Evolutionary conservation across 2,113 vertebrate species (phyloP), one percentile per base, ranked within the genome.

Genomic region (Ctenodactylus gundi): DNA sequence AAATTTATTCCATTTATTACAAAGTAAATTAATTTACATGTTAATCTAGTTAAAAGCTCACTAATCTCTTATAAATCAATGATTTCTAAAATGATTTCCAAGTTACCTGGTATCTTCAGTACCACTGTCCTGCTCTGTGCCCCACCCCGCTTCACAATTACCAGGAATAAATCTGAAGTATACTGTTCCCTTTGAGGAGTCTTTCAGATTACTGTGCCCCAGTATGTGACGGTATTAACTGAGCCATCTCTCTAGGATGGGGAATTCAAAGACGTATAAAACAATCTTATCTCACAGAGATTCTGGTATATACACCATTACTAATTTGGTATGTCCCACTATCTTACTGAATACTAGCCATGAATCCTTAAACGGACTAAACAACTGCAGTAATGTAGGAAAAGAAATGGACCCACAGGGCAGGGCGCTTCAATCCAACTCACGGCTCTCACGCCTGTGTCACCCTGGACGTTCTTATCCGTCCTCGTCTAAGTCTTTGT

Each of bases 31-130:
- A 84, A 68, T 73, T 49, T 84, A 72, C 15, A 77, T 57, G 36
- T 18, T 84, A 20, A 34, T 67, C 17, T 77, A 20, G 49, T 10
- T 7, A 34, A 86, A 57, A 51, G 39, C 36, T 67, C 21, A 65
- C 83, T 64, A 80, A 60, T 81, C 68, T 82, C 77, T 67, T 67
- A 29, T 21, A 80, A 87, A 72, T 77, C 62, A 77, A 0, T 85
- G 57, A 39, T 57, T 94, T 88, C 46, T 68, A 85, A 80, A 91
- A 55, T 64, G 81, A 91, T 39, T 73, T 90, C 76, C 14, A 75
- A 83, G 36, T 70, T 55, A n/a, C n/a, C n/a, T 73, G 53, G 12
- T 44, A 62, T 72, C 25, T 44, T 58, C 76, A 87, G 20, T 44
- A 39, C 13, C 12, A 44, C 4, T 67, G 17, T 9, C 31, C 27